These are phyloP conservation scores for Dinoponera quadriceps DNA, from an alignment of 1,140 invertebrate genomes.

Conservation along the genomic window DNA sequence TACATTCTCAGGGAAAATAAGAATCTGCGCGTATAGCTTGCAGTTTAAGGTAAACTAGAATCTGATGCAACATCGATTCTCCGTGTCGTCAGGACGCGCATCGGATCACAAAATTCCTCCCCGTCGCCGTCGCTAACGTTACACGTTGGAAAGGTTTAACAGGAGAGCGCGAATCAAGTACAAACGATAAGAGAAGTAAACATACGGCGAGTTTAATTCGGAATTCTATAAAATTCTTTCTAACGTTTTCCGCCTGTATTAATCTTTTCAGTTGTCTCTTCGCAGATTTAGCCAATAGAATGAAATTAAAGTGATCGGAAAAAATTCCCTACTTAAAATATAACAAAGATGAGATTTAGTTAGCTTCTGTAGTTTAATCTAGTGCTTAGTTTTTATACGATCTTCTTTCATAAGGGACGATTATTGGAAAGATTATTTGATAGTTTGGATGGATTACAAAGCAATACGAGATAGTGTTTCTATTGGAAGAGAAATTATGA, in stretches of 20 bases:
- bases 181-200: too few species aligned
- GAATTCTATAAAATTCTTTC: background rate
- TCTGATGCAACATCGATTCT: constrained; percentile 80
- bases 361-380: too few species aligned
- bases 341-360: too few species aligned
- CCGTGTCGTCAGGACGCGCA: constrained; percentile 73
- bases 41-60: constrained; percentile 81
- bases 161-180: background rate
- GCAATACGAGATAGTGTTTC: background rate
- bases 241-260: background rate
- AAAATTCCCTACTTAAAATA: too few species aligned
- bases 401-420: too few species aligned
- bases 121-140: background rate
- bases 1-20: constrained; percentile 72
- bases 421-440: too few species aligned
- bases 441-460: too few species aligned
- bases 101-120: constrained; percentile 29
- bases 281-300: too few species aligned
- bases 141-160: background rate
- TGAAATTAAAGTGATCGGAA: too few species aligned
- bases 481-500: too few species aligned
- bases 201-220: background rate
- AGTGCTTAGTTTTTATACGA: too few species aligned
- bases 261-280: background rate
- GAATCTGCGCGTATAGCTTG: constrained; percentile 65